phyloP scores from a whole-genome alignment of 2,797 vertebrate genomes.

The Brotula barbata region DNA sequence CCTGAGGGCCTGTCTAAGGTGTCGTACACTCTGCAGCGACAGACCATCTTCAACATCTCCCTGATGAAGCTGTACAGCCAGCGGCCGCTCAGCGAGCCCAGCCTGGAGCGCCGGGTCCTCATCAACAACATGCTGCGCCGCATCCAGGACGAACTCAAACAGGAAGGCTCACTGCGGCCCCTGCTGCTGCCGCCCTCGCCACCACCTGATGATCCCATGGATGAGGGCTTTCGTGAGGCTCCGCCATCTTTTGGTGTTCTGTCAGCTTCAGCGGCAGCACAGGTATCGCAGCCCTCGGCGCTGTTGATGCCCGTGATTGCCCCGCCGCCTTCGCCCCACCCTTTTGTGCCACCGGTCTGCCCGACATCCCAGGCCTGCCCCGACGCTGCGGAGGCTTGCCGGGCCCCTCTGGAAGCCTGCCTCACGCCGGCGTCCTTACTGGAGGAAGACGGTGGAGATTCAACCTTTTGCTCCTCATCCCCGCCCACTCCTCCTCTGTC shows the following conservation, averaged over 20 bases:
- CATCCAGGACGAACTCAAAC: slow-evolving; percentile 96
- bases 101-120: slow-evolving; percentile 94
- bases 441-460: slow-evolving; percentile 87
- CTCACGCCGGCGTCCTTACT: slow-evolving; percentile 95
- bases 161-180: slow-evolving; percentile 90
- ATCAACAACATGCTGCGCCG: slow-evolving; percentile 99
- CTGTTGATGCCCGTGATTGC: slow-evolving; percentile 65
- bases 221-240: slow-evolving; percentile 87
- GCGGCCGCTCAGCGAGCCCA: slow-evolving; percentile 90
- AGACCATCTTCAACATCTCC: slow-evolving; percentile 99
- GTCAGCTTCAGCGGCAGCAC: slow-evolving; percentile 70
- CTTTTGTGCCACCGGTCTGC: slow-evolving; percentile 81
- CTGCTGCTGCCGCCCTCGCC: slow-evolving; percentile 84
- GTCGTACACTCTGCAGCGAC: slow-evolving; percentile 97
- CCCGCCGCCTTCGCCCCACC: slow-evolving; percentile 82
- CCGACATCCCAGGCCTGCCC: slow-evolving; percentile 74
- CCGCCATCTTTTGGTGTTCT: slow-evolving; percentile 85
- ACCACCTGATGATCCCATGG: slow-evolving; percentile 82
- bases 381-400: slow-evolving; percentile 82
- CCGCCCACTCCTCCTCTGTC: slow-evolving; percentile 74
- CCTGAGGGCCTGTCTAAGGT: slow-evolving; percentile 91
- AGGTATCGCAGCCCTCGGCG: slow-evolving; percentile 78
- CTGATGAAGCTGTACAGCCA: slow-evolving; percentile 99
- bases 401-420: slow-evolving; percentile 86
- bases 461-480: slow-evolving; percentile 83